These are phyloP conservation scores for Zosterops borbonicus DNA, from an alignment of 2,113 vertebrate species.

Conservation along the genomic window DNA sequence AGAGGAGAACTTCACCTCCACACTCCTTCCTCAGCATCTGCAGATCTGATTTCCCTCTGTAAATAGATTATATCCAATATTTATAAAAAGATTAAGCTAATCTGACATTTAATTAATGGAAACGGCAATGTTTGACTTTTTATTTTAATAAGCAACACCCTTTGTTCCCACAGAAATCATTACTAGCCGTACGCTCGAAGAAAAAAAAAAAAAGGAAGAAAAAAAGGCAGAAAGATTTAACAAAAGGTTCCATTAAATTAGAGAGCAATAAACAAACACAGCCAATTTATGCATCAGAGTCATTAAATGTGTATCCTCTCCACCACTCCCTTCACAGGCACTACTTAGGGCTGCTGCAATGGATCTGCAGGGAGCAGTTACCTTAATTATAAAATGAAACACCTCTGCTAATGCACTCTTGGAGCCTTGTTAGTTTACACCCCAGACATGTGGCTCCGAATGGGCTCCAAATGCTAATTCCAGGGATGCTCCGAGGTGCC, in stretches of 20 bases:
- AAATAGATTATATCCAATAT: slow-evolving; percentile 61
- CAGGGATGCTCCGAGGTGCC: slow-evolving; percentile 13
- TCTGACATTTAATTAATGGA: slow-evolving; percentile 68
- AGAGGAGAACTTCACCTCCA: background rate
- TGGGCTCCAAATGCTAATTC: slow-evolving; percentile 52
- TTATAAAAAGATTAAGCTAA: slow-evolving; percentile 68
- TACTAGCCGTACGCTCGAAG: background rate
- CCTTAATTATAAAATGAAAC: slow-evolving; percentile 76
- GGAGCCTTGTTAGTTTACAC: slow-evolving; percentile 63
- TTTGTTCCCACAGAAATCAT: slow-evolving; percentile 53
- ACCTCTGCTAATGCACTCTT: slow-evolving; percentile 61
- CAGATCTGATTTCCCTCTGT: slow-evolving; percentile 26
- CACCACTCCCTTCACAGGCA: slow-evolving; percentile 22
- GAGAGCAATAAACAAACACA: slow-evolving; percentile 73
- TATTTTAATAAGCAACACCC: slow-evolving; percentile 51
- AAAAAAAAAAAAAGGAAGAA: background rate
- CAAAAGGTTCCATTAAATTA: slow-evolving; percentile 73
- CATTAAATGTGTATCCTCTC: slow-evolving; percentile 56
- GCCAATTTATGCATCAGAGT: slow-evolving; percentile 61
- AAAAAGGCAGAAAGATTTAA: slow-evolving; percentile 52
- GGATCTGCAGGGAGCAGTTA: slow-evolving; percentile 68
- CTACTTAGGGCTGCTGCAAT: slow-evolving; percentile 55
- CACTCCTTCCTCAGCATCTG: background rate
- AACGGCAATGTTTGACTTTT: slow-evolving; percentile 54
- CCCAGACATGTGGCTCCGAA: slow-evolving; percentile 47